These are phyloP conservation scores for Triplophysa siluroides DNA, from an alignment of 2,113 vertebrate genomes.

Conservation along the genomic window DNA sequence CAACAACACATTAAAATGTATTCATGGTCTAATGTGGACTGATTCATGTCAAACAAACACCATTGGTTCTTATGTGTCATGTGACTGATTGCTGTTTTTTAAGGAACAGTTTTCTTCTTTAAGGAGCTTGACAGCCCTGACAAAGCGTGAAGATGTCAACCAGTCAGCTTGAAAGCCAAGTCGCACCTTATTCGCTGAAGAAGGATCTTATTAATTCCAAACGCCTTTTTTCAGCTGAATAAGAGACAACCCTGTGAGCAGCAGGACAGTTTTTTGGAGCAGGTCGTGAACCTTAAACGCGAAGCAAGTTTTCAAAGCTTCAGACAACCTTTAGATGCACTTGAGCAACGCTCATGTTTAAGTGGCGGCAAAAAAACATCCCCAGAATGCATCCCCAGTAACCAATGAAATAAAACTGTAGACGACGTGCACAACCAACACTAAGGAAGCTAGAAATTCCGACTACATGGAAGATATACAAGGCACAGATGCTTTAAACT, in stretches of 20 bases:
- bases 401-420: neutral
- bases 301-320: neutral
- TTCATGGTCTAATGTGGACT: too few species aligned
- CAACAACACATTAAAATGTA: neutral
- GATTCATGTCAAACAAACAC: too few species aligned
- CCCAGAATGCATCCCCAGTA: neutral
- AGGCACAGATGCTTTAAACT: constrained; percentile 1
- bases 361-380: neutral
- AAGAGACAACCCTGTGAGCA: neutral
- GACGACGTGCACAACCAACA: too few species aligned
- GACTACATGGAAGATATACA: neutral
- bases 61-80: too few species aligned
- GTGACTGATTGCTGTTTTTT: too few species aligned
- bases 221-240: neutral
- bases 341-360: neutral
- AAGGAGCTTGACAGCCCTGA: neutral
- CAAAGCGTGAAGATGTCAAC: constrained; percentile 6
- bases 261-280: neutral
- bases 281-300: neutral
- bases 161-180: neutral
- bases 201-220: neutral
- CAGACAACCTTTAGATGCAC: constrained; percentile 14
- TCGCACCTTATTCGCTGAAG: neutral
- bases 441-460: neutral
- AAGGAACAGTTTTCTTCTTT: too few species aligned